A percentile compares a stretch with the other conserved stretches of the same genome.
These are phyloP conservation scores for Bubo bubo DNA, from an alignment of 2,113 vertebrate species.

Conservation along the genomic window DNA sequence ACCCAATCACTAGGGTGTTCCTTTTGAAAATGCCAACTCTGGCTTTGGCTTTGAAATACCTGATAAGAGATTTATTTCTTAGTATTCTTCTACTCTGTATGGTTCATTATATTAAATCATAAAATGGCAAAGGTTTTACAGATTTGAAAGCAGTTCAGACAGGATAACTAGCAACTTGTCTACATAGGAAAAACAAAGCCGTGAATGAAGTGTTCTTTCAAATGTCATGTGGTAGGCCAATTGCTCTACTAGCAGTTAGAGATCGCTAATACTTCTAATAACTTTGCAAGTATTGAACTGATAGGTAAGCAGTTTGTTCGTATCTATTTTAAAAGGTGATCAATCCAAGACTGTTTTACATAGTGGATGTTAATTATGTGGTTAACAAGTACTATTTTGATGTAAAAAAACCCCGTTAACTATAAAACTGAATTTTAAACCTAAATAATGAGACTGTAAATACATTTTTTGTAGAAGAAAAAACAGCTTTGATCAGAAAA, in stretches of 20 bases:
- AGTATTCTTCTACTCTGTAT: background rate
- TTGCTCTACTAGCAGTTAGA: background rate
- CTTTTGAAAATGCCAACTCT: background rate
- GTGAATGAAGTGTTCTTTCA: background rate
- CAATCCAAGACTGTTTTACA: background rate
- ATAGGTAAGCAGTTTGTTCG: background rate
- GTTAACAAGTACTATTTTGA: background rate
- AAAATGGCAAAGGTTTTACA: background rate
- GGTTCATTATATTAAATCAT: background rate
- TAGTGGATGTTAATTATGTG: background rate
- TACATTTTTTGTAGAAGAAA: background rate
- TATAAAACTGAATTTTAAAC: background rate
- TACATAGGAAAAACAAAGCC: background rate
- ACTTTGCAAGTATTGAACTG: background rate
- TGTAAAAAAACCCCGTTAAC: background rate
- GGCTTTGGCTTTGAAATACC: background rate
- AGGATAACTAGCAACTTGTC: background rate
- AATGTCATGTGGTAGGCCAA: background rate
- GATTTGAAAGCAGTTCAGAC: background rate
- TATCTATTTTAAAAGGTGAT: background rate
- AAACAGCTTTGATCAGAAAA: background rate
- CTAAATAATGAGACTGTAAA: background rate
- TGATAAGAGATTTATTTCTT: background rate
- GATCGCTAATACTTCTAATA: background rate
- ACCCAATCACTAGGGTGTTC: background rate